Base-by-base conservation (phyloP, 2,888 invertebrate genomes). In the Erpobdella octoculata region DNA sequence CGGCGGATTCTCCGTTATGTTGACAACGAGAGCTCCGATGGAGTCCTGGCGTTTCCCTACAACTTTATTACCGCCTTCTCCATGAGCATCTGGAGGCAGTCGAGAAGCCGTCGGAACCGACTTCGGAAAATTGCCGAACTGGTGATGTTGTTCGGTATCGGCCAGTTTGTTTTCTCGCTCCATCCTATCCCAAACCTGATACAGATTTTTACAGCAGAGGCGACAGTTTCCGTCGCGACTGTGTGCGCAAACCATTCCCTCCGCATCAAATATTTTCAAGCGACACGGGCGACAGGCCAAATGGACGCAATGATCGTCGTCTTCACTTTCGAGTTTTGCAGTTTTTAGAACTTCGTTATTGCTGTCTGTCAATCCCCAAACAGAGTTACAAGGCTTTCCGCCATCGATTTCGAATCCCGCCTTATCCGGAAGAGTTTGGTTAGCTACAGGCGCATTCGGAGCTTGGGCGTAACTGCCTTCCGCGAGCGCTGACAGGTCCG, bases 161-260 rank as follows among this genome's bases (percentile, higher is more conserved):
- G 59, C 59, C 15, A 28, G 4, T 21, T 31, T 53, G 9, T 53
- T 35, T 12, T 69, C 69, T 25, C 4, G n/a, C n/a, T 48, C 53
- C 9, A 69, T 69, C 69, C 33, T 69, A n/a, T 25, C 31, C 69
- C 69, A 69, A 18, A 69, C 2, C n/a, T 38, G 28, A 35, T 69
- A 69, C 35, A 69, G 36, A 35, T 69, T 69, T 35, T 69, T 28
- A 21, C 69, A 69, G 31, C 69, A 69, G 8, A 69, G 36, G 28
- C 69, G 38, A 1, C 58, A 3, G 6, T 58, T 37, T n/a, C 69
- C 69, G 12, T 58, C 35, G 9, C 1, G 38, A 35, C 69, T 69
- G 18, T 58, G 58, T 21, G 37, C 69, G 48, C 69, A 69, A 33
- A 69, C 15, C 36, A 36, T 69, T 2, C 69, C 69, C 36, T 58